A percentile compares a stretch with the other conserved stretches of the same genome.
Evolutionary conservation across 2,797 vertebrate species (phyloP).

Genomic region (Leontopithecus rosalia): DNA sequence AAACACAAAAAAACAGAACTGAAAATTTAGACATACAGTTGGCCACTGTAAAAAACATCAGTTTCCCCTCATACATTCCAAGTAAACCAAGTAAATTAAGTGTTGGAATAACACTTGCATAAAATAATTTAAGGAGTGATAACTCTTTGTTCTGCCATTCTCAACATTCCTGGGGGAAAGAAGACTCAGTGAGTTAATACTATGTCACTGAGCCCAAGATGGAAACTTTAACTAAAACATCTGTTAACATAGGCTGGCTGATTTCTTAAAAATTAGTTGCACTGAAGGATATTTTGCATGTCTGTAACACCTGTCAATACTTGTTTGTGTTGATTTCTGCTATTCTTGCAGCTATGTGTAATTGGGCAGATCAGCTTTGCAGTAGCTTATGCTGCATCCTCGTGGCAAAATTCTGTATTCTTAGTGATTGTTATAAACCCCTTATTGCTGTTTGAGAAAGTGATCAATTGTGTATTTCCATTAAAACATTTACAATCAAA

Average conservation of each 20-base stretch:
- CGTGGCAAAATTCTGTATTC: conserved; percentile 54
- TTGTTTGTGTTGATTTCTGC: conserved; percentile 50
- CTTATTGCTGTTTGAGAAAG: conserved; percentile 77
- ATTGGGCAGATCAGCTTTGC: conserved; percentile 46
- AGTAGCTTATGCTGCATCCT: not conserved
- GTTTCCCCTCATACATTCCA: conserved; percentile 63
- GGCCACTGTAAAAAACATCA: conserved; percentile 15
- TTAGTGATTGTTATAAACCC: conserved; percentile 73
- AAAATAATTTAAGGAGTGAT: not conserved
- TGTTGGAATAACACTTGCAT: conserved; percentile 3
- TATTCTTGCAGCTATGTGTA: conserved; percentile 39
- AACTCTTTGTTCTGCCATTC: not conserved
- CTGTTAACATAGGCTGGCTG: conserved; percentile 13
- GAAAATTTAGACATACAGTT: not conserved
- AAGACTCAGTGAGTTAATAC: not conserved
- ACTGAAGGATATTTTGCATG: conserved; percentile 50
- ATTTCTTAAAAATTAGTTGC: not conserved
- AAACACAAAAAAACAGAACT: conserved; percentile 6
- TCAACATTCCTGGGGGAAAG: not conserved
- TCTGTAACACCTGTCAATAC: conserved; percentile 46
- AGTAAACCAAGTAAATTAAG: not conserved
- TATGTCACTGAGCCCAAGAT: not conserved
- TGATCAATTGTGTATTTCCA: conserved; percentile 84
- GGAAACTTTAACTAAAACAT: conserved; percentile 26
- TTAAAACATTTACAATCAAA: conserved; percentile 85